Percentiles rank a stretch among this genome's conserved stretches.
phyloP scores from a whole-genome alignment of 2,888 invertebrate genomes.

The Reticulitermes lucifugus region DNA sequence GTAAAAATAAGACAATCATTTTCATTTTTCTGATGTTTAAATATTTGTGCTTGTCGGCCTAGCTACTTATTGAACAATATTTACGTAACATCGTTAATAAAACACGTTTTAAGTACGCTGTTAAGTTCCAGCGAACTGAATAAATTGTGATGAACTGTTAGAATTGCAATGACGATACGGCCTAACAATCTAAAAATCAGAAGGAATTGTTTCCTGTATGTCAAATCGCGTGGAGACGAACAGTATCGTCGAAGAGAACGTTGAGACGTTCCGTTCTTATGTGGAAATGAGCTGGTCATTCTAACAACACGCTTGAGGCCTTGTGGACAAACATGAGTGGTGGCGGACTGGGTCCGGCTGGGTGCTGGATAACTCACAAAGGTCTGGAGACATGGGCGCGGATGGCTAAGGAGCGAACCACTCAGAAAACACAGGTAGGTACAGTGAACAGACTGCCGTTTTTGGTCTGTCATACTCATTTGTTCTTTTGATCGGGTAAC shows the following conservation, averaged over 20 bases:
- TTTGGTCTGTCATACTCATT: no score
- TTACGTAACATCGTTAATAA: no score
- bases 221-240: neutral
- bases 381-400: slow-evolving; percentile 81
- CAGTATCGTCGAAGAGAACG: neutral
- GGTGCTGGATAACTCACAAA: slow-evolving; percentile 83
- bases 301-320: slow-evolving; percentile 32
- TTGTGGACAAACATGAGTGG: slow-evolving; percentile 20
- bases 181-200: neutral
- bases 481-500: no score
- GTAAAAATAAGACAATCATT: no score
- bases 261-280: neutral
- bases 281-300: neutral
- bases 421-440: slow-evolving; percentile 52
- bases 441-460: no score
- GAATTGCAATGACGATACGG: neutral
- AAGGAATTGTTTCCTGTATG: neutral
- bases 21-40: no score
- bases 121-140: neutral
- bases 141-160: neutral
- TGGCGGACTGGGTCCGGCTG: slow-evolving; percentile 77
- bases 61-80: no score
- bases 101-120: no score
- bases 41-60: no score
- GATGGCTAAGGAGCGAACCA: slow-evolving; percentile 76